A percentile compares a stretch with the other conserved stretches of the same genome.
These are phyloP conservation scores for Amazonetta brasiliensis DNA, from an alignment of 2,797 vertebrate genomes.

Conservation along the genomic window DNA sequence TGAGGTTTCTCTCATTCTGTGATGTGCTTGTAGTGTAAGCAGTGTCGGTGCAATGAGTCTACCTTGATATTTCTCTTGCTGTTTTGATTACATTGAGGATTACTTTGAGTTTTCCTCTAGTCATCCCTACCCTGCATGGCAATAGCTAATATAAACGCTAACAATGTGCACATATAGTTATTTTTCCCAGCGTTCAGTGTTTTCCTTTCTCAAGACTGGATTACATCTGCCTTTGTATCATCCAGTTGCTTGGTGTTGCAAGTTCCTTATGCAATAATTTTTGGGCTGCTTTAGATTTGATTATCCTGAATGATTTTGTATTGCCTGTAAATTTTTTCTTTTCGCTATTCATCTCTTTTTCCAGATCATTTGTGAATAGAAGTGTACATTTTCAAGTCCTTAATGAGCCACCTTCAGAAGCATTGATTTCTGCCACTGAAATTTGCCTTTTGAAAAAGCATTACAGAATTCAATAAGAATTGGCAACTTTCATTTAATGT, in stretches of 20 bases:
- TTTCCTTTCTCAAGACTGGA: background rate
- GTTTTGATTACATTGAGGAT: background rate
- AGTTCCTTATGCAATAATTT: background rate
- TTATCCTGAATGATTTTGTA: slow-evolving; percentile 42
- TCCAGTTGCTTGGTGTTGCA: background rate
- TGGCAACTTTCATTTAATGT: background rate
- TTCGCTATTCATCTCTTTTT: slow-evolving; percentile 66
- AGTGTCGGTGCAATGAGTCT: background rate
- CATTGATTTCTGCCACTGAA: slow-evolving; percentile 55
- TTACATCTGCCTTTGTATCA: background rate
- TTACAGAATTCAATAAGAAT: slow-evolving; percentile 25
- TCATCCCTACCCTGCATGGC: background rate
- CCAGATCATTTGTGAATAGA: slow-evolving; percentile 52
- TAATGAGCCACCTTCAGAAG: slow-evolving; percentile 47
- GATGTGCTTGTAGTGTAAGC: background rate
- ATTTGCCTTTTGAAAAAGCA: slow-evolving; percentile 44
- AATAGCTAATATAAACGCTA: background rate
- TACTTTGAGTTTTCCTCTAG: background rate
- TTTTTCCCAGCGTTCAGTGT: background rate
- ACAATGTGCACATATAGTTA: background rate
- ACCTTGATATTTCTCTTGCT: background rate
- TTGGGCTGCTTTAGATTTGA: slow-evolving; percentile 26
- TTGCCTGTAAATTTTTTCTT: slow-evolving; percentile 50
- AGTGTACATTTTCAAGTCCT: slow-evolving; percentile 44
- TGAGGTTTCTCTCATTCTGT: background rate